Conservation (phyloP, 2,113 vertebrate species). For the Onychostruthus taczanowskii region DNA sequence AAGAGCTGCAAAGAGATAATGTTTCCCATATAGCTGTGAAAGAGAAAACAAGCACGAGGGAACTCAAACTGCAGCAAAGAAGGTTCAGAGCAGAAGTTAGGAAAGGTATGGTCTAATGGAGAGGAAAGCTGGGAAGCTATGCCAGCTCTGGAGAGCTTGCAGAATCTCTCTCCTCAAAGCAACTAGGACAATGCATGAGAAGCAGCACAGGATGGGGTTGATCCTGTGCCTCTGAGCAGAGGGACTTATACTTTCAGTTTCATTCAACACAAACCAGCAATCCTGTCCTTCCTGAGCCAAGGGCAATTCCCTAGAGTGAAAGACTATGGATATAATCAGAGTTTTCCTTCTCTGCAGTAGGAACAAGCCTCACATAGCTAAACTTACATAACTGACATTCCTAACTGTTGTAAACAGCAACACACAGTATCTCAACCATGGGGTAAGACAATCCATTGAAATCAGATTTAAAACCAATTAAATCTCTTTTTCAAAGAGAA, state of each 20-base stretch:
- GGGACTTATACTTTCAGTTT: neutral
- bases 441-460: neutral
- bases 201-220: neutral
- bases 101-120: neutral
- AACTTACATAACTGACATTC: neutral
- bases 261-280: neutral
- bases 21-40: neutral
- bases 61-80: neutral
- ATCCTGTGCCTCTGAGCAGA: neutral
- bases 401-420: neutral
- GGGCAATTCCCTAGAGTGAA: neutral
- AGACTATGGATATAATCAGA: neutral
- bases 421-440: neutral
- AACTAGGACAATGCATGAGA: neutral
- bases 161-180: neutral
- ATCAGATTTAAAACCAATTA: neutral
- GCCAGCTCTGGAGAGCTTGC: neutral
- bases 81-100: neutral
- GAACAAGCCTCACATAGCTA: neutral
- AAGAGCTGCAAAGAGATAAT: neutral
- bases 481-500: neutral
- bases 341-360: neutral
- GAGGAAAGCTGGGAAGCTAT: neutral
- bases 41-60: neutral
- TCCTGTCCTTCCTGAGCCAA: neutral